Percentiles rank a stretch among this genome's conserved stretches.
Evolutionary conservation across 2,113 vertebrate genomes (phyloP).

Genomic region (Conger conger): DNA sequence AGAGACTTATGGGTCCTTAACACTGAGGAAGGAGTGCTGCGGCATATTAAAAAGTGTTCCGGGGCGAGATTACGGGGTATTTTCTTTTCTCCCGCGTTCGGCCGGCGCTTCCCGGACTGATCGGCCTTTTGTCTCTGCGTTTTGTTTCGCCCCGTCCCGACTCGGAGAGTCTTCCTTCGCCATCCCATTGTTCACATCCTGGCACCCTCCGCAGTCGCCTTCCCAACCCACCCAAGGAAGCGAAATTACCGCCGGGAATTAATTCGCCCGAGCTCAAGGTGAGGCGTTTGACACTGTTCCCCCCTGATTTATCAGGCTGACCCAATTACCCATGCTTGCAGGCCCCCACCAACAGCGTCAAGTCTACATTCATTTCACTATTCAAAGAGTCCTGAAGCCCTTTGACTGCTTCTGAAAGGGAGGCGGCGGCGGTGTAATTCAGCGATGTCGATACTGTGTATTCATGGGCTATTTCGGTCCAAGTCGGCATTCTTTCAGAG

Average conservation of each 20-base stretch:
- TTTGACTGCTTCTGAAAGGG: not conserved
- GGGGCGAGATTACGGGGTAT: not conserved
- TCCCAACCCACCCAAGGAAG: not conserved
- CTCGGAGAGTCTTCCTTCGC: not conserved
- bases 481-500: not conserved
- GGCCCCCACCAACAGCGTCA: not conserved
- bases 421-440: not conserved
- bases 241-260: not conserved
- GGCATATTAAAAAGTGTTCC: constrained; percentile 1
- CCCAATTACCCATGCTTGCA: not conserved
- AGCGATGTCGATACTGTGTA: not conserved
- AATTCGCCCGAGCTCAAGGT: constrained; percentile 10
- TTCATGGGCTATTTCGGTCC: not conserved
- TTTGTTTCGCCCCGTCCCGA: not conserved
- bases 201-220: not conserved
- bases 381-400: not conserved
- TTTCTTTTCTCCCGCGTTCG: not conserved
- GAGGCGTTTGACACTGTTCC: not conserved
- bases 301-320: constrained; percentile 6
- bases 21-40: not conserved
- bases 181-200: not conserved
- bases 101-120: not conserved
- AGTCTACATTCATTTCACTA: not conserved
- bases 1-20: constrained; percentile 3
- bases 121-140: not conserved